These are phyloP conservation scores for Brachionus rubens DNA, from an alignment of 1,140 invertebrate genomes.

Conservation along the genomic window DNA sequence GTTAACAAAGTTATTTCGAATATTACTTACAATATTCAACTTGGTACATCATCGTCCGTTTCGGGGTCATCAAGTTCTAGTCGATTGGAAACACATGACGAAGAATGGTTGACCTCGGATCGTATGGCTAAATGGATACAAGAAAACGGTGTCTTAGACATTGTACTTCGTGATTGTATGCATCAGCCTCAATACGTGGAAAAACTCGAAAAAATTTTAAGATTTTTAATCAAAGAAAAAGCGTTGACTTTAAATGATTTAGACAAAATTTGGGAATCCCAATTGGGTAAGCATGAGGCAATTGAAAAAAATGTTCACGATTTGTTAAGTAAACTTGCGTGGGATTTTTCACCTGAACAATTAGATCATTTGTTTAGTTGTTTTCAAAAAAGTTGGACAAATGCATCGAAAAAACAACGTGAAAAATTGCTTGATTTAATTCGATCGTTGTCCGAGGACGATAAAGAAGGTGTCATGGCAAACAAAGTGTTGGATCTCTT, in stretches of 20 bases:
- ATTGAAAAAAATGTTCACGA: conserved; percentile 97
- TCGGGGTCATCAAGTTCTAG: background rate
- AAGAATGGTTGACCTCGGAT: conserved; percentile 41
- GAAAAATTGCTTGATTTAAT: conserved; percentile 93
- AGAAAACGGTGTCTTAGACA: conserved; percentile 89
- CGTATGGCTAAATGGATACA: conserved; percentile 77
- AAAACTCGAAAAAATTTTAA: conserved; percentile 91
- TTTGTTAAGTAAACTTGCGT: conserved; percentile 88
- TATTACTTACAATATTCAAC: conserved; percentile 8
- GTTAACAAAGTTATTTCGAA: conserved; percentile 89
- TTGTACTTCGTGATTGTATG: conserved; percentile 87
- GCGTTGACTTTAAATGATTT: conserved; percentile 83
- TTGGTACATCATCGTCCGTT: conserved; percentile 31
- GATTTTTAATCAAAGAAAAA: conserved; percentile 92
- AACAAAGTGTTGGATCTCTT: conserved; percentile 90
- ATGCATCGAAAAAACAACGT: conserved; percentile 88
- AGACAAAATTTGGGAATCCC: conserved; percentile 91
- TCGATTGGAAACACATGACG: background rate
- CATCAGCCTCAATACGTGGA: conserved; percentile 95
- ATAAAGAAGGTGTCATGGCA: conserved; percentile 97
- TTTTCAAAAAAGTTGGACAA: conserved; percentile 90
- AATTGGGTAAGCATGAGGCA: conserved; percentile 87
- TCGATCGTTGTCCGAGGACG: conserved; percentile 87
- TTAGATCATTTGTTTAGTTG: conserved; percentile 94
- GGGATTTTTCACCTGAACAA: conserved; percentile 96